A percentile compares a stretch with the other conserved stretches of the same genome.
Evolutionary conservation across 2,113 vertebrate genomes (phyloP).

Genomic region (Corydoras sp.): DNA sequence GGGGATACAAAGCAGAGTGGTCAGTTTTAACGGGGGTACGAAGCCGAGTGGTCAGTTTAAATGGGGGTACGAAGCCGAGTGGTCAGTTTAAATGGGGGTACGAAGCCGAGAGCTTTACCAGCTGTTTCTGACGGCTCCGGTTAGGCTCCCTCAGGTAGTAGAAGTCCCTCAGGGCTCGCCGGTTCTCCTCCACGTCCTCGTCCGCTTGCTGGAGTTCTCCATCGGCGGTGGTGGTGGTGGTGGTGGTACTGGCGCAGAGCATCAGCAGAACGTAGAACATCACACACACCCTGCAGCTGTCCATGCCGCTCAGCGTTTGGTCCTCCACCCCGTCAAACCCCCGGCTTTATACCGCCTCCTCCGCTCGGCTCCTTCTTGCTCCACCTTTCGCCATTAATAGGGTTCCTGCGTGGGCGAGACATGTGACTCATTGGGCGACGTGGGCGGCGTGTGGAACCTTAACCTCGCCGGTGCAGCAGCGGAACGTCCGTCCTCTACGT

Average conservation of each 20-base stretch:
- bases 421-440: slow-evolving; percentile 67
- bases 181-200: slow-evolving; percentile 62
- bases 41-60: no score
- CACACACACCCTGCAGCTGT: slow-evolving; percentile 59
- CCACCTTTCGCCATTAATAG: slow-evolving; percentile 61
- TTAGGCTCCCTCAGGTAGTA: slow-evolving; percentile 70
- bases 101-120: slow-evolving; percentile 56
- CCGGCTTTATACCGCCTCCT: slow-evolving; percentile 65
- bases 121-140: slow-evolving; percentile 71
- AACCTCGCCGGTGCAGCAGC: no score
- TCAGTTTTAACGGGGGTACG: no score
- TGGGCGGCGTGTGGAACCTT: slow-evolving; percentile 38
- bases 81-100: no score
- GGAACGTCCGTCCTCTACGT: no score
- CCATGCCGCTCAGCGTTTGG: slow-evolving; percentile 59
- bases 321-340: slow-evolving; percentile 27
- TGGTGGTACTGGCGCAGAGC: no score
- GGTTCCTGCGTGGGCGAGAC: slow-evolving; percentile 61
- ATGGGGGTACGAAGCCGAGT: no score
- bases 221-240: slow-evolving; percentile 46
- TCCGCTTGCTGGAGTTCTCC: slow-evolving; percentile 52
- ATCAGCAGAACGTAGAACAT: slow-evolving; percentile 62
- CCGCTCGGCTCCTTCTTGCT: slow-evolving; percentile 48
- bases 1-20: no score
- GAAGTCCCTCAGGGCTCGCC: slow-evolving; percentile 69